Conservation (phyloP, 2,113 vertebrate species). For the Peromyscus maniculatus region DNA sequence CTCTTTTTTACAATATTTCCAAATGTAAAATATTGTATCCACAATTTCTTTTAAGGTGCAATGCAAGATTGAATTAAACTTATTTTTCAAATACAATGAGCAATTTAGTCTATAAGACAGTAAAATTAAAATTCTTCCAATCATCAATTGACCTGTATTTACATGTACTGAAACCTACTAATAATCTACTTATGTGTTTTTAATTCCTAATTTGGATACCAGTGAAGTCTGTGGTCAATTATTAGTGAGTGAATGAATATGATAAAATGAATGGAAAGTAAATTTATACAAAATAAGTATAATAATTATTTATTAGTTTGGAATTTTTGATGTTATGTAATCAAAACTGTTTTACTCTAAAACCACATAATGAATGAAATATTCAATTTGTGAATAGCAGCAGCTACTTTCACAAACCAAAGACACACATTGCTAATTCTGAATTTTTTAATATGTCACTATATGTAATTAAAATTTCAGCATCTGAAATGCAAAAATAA, state of each 20-base stretch:
- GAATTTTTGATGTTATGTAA: background rate
- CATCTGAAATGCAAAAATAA: background rate
- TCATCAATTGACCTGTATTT: background rate
- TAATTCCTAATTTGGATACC: background rate
- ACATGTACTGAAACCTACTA: background rate
- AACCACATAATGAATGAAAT: constrained; percentile 31
- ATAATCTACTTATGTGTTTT: background rate
- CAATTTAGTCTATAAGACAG: background rate
- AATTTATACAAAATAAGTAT: background rate
- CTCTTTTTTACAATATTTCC: background rate
- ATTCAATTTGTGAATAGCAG: background rate
- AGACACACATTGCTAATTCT: background rate
- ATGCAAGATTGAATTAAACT: background rate
- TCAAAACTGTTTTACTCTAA: background rate
- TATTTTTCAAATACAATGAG: background rate
- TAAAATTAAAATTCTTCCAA: background rate
- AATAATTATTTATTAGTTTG: constrained; percentile 5
- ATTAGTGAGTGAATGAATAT: background rate
- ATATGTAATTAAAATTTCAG: background rate
- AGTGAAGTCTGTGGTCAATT: background rate
- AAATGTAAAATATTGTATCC: background rate
- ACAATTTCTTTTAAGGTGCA: background rate
- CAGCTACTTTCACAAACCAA: background rate
- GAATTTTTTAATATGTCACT: background rate
- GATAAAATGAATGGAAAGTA: background rate